Conservation (phyloP, 2,797 vertebrate species). For the Moxostoma hubbsi region DNA sequence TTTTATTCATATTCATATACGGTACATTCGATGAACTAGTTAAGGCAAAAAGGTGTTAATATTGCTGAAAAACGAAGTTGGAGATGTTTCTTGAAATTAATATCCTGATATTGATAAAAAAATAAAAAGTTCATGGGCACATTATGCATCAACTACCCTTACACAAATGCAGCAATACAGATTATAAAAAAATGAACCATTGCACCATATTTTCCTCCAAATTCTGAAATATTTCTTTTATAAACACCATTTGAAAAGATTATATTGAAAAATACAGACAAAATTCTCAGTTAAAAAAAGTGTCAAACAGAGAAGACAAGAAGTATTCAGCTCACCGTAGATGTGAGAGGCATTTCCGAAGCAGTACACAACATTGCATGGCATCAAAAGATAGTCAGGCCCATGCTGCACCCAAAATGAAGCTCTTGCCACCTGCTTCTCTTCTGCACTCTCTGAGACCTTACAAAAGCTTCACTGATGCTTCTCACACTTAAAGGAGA, state of each 20-base stretch:
- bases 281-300: background rate
- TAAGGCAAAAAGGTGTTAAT: too few species aligned
- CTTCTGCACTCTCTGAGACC: constrained; percentile 4
- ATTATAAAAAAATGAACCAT: background rate
- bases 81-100: too few species aligned
- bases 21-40: too few species aligned
- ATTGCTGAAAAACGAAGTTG: too few species aligned
- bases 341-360: constrained; percentile 56
- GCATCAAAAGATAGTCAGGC: constrained; percentile 43
- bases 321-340: constrained; percentile 50
- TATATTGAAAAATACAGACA: background rate
- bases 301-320: constrained; percentile 27
- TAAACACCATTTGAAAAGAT: constrained; percentile 9
- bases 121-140: too few species aligned
- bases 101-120: too few species aligned
- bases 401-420: constrained; percentile 36
- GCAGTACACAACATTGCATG: constrained; percentile 43
- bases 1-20: too few species aligned
- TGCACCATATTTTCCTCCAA: background rate
- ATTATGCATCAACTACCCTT: too few species aligned
- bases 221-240: background rate
- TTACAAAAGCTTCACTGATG: constrained; percentile 42
- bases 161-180: background rate
- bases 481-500: constrained; percentile 18
- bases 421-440: constrained; percentile 30